Conservation (phyloP, 1,140 invertebrate genomes). For the Zaprionus davidi region DNA sequence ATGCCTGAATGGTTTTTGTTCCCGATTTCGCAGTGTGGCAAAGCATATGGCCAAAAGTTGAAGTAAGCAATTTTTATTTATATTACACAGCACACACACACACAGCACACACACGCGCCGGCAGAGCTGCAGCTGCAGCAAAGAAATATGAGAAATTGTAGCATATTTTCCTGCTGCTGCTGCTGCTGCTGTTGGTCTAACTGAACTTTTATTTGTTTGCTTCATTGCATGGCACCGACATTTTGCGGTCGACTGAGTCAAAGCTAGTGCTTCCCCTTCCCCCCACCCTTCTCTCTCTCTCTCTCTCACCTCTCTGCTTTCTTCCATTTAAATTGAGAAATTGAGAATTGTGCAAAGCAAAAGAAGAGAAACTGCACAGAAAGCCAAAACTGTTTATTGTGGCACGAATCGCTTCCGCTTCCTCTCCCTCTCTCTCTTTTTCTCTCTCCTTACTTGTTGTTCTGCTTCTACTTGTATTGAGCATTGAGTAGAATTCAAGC, state of each 20-base stretch:
- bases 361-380: slow-evolving; percentile 36
- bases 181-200: slow-evolving; percentile 59
- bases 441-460: background rate
- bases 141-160: slow-evolving; percentile 77
- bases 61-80: slow-evolving; percentile 80
- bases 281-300: background rate
- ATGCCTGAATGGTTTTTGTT: slow-evolving; percentile 71
- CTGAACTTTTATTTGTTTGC: slow-evolving; percentile 78
- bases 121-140: slow-evolving; percentile 32
- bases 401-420: background rate
- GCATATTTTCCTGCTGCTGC: slow-evolving; percentile 70
- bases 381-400: slow-evolving; percentile 38
- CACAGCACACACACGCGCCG: slow-evolving; percentile 7
- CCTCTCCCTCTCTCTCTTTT: background rate
- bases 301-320: slow-evolving; percentile 15
- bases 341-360: slow-evolving; percentile 12
- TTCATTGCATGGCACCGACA: slow-evolving; percentile 74
- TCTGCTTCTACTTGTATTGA: background rate
- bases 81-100: slow-evolving; percentile 43
- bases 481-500: slow-evolving; percentile 18
- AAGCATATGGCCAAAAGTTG: slow-evolving; percentile 78
- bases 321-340: slow-evolving; percentile 44
- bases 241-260: slow-evolving; percentile 76
- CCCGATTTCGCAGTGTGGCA: slow-evolving; percentile 37
- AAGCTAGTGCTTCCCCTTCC: slow-evolving; percentile 32